Conservation (phyloP, 35 echinoderm and acorn worm genomes). For the Ptychodera flava region DNA sequence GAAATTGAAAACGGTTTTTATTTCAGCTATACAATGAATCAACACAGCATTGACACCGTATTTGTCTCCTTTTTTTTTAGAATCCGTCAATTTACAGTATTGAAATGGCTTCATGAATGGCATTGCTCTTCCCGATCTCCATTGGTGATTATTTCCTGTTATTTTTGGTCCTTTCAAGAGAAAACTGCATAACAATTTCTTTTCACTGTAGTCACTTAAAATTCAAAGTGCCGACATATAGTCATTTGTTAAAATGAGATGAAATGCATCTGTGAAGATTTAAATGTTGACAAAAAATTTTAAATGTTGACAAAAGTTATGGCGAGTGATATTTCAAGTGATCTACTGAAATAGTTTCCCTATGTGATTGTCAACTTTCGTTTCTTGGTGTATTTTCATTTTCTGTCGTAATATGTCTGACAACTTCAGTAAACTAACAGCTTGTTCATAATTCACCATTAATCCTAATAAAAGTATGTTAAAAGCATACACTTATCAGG, state of each 20-base stretch:
- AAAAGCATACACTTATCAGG: no score
- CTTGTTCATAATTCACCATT: no score
- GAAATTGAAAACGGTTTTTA: background rate
- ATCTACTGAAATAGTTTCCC: no score
- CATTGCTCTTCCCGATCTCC: background rate
- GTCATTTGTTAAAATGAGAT: background rate
- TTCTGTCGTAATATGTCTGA: no score
- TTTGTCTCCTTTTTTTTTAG: background rate
- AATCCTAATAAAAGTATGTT: no score
- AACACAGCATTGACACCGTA: background rate
- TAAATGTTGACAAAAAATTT: background rate
- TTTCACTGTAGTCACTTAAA: background rate
- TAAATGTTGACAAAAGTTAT: background rate
- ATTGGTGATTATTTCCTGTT: no score
- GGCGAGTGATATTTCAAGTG: background rate
- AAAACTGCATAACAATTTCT: background rate
- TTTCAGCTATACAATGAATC: background rate
- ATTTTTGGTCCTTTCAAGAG: background rate
- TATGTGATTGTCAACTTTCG: no score
- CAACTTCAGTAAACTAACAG: no score
- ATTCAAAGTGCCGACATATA: background rate
- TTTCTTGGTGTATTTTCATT: no score
- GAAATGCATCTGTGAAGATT: background rate
- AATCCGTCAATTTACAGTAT: background rate
- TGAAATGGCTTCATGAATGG: background rate